A percentile compares a stretch with the other conserved stretches of the same genome.
Conservation (phyloP, 2,888 invertebrate genomes). For the Himalopsyche anomala region DNA sequence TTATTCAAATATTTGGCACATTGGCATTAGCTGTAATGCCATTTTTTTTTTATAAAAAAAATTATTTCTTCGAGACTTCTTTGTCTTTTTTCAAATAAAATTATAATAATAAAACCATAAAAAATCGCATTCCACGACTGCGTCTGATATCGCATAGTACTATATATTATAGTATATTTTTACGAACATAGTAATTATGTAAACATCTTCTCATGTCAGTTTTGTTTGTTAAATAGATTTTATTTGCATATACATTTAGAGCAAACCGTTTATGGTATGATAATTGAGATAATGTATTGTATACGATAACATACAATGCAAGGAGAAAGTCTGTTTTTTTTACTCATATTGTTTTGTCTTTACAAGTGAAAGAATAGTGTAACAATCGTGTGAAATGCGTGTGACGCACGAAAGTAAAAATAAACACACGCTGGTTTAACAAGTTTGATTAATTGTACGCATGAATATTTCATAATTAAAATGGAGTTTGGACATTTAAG, state of each 20-base stretch:
- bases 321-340: background rate
- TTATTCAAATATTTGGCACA: background rate
- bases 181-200: background rate
- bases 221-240: background rate
- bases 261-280: conserved; percentile 1
- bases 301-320: background rate
- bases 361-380: background rate
- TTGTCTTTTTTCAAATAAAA: no score
- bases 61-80: no score
- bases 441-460: conserved; percentile 10
- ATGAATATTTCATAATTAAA: background rate
- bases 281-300: background rate
- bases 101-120: no score
- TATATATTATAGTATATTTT: background rate
- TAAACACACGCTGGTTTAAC: background rate
- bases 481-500: no score
- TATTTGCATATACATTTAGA: conserved; percentile 25
- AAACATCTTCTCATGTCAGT: background rate
- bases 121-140: no score
- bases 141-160: no score
- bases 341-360: background rate
- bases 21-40: background rate
- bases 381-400: conserved; percentile 24
- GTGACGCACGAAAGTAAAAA: conserved; percentile 11
- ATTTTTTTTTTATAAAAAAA: background rate